Evolutionary conservation across 2,797 vertebrate species (phyloP), one percentile per base, ranked within the genome.

Genomic region (Falco berigora): DNA sequence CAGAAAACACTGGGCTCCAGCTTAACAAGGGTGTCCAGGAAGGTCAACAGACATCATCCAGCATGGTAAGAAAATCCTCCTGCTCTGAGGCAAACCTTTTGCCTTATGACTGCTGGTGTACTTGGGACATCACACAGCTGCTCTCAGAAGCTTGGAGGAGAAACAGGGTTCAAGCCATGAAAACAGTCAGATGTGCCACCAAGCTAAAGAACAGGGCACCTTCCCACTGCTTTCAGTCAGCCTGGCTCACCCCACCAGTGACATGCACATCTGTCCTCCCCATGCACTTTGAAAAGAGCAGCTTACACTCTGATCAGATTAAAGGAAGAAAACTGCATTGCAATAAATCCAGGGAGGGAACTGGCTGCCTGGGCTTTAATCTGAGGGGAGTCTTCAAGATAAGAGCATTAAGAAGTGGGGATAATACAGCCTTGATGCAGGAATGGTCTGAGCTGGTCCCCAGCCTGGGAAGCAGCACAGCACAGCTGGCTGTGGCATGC

Each of bases 291-390:
- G 81, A 89, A 91, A 96, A 90, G 92, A 96, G 82, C 93, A 90
- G 88, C 84, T 97, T 96, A 88, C 40, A 42, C n/a, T 30, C 56
- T 5, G 67, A 95, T 67, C 40, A 15, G 90, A 92, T 97, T 83
- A 96, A 58, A 74, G 61, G 73, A 83, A 86, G 88, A 73, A 95
- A 93, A 92, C 67, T 90, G 72, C 85, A 82, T 72, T 88, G 94
- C 86, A 63, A 77, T 73, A 92, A 93, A 93, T 46, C 81, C 61
- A 55, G 63, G 76, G 84, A 89, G 76, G 58, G 74, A 81, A 72
- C 93, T 42, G 86, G 44, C 73, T 86, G 86, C 71, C 6, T 4
- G n/a, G 69, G n/a, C 73, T 87, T 78, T 95, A 96, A 92, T 93
- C 78, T 52, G 75, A 73, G 73, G 46, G 89, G 46, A 94, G 36